Evolutionary conservation across 2,888 invertebrate genomes (phyloP), one percentile per base, ranked within the genome.

Genomic region (Nudaria mundana): DNA sequence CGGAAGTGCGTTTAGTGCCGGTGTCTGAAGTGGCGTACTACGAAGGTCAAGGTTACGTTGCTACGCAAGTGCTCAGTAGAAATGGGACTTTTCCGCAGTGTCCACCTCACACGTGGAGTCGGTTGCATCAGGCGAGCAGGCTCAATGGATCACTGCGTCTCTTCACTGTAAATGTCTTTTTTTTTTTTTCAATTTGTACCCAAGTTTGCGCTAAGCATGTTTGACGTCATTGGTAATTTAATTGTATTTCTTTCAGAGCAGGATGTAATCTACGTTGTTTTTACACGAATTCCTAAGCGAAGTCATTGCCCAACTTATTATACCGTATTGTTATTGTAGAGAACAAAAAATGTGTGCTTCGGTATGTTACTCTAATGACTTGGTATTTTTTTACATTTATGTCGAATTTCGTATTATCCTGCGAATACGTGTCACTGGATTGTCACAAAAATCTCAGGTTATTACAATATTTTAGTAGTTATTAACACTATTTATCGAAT

Each of bases 51-150:
- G 88, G 89, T 57, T 87, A 87, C 69, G 86, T 88, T 50, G 86
- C 86, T 34, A 86, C 88, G 52, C 86, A 86, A 63, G 81, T 87
- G 56, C 72, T 88, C 39, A 86, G 87, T 66, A 78, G 83, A 56
- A 89, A 87, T 54, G 89, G 89, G 33, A 89, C 89, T 45, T 89
- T 90, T 56, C 90, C 89, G 24, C 89, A 89, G 63, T 86, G 83
- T 44, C 81, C 89, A n/a, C 89, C 86, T 41, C 82, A 84, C 63
- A 84, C 88, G 25, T 87, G 87, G 87, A 83, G 86, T 46, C 76
- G 88, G 2, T 67, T 87, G 55, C 88, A 87, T 67, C 79, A 81
- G 30, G 81, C 85, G 16, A 75, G 66, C 63, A 69, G 82, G 41
- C 73, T 74, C 54, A 82, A 81, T 13, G 86, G 85, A 51, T 88